These are phyloP conservation scores for Chunga burmeisteri DNA, from an alignment of 2,113 vertebrate species.

Conservation along the genomic window DNA sequence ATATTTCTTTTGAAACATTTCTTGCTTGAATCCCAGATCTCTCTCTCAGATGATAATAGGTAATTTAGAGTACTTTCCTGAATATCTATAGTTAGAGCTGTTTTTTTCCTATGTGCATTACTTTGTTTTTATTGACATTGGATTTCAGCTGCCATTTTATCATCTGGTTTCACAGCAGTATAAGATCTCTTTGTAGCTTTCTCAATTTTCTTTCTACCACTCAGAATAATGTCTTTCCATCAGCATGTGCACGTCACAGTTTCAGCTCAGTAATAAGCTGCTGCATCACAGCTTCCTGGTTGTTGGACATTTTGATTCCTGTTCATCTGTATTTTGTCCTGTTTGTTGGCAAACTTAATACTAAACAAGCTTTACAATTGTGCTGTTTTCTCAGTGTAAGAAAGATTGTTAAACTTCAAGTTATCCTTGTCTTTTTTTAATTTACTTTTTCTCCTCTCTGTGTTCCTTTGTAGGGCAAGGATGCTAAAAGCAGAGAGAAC, in stretches of 20 bases:
- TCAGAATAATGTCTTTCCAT: background rate
- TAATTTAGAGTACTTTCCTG: background rate
- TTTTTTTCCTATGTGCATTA: background rate
- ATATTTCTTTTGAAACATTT: conserved; percentile 31
- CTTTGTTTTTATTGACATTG: conserved; percentile 19
- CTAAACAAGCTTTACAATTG: background rate
- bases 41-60: background rate
- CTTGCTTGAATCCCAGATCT: background rate
- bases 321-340: background rate
- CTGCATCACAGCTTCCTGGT: background rate
- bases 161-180: background rate
- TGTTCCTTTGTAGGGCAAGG: background rate
- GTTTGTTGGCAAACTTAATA: background rate
- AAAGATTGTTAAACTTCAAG: background rate
- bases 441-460: background rate
- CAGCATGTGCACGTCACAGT: background rate
- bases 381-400: background rate
- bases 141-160: conserved; percentile 8
- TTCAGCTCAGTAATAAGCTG: background rate
- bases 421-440: background rate
- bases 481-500: background rate
- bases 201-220: background rate
- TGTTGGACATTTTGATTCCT: background rate
- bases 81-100: background rate
- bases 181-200: background rate